Percentiles rank a stretch among this genome's conserved stretches.
phyloP scores from a whole-genome alignment of 2,113 vertebrate genomes.

The Oxyruncus cristatus region DNA sequence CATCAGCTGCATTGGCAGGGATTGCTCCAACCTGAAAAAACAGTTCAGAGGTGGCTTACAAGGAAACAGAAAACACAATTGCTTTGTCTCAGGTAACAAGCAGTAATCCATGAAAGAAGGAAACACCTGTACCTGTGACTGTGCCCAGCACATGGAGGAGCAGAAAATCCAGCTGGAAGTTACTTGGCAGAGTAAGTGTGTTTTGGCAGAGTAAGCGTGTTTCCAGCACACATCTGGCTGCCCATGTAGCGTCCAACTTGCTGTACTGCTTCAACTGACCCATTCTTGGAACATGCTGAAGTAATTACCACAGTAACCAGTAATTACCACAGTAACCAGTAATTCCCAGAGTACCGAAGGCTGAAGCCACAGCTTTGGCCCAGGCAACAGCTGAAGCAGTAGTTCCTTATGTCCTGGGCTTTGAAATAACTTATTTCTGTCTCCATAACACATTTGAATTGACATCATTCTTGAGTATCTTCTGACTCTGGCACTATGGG shows the following conservation, averaged over 20 bases:
- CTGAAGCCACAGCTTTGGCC: not conserved
- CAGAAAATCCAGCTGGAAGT: not conserved
- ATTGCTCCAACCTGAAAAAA: slow-evolving; percentile 90
- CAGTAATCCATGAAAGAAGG: not conserved
- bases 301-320: not conserved
- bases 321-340: not conserved
- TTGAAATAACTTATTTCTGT: not conserved
- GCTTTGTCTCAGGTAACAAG: not conserved
- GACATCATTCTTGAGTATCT: not conserved
- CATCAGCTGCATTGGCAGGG: slow-evolving; percentile 93
- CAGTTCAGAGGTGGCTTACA: not conserved
- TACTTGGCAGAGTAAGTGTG: not conserved
- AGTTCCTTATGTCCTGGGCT: not conserved
- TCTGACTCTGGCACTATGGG: not conserved
- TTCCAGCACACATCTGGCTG: not conserved
- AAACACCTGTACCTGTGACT: not conserved
- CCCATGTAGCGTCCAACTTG: not conserved
- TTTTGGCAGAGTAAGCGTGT: not conserved
- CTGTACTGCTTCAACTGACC: not conserved
- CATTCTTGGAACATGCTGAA: not conserved
- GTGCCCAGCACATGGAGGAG: not conserved
- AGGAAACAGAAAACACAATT: not conserved
- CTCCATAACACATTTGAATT: not conserved
- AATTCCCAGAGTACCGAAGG: not conserved
- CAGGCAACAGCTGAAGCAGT: not conserved